Percentiles rank a stretch among this genome's conserved stretches.
These are phyloP conservation scores for Epistrophe eligans DNA, from an alignment of 2,888 invertebrate genomes.

Conservation along the genomic window DNA sequence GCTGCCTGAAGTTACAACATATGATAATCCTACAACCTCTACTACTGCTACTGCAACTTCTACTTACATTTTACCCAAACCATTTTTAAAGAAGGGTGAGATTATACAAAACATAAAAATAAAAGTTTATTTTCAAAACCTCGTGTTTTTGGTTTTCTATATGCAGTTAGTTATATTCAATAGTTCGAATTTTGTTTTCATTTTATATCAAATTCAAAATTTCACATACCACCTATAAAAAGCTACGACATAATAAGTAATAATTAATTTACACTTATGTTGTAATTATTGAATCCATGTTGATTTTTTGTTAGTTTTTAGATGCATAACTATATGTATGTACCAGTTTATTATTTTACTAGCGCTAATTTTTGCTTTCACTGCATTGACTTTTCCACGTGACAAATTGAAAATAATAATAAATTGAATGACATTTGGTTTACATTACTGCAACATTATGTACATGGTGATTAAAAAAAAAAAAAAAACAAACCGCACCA, in stretches of 20 bases:
- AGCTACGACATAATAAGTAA: conserved; percentile 10
- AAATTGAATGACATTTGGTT: not conserved
- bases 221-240: conserved; percentile 19
- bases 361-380: conserved; percentile 52
- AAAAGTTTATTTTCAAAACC: conserved; percentile 32
- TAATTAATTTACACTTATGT: not conserved
- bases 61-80: conserved; percentile 32
- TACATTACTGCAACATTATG: no score
- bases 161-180: conserved; percentile 42
- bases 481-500: no score
- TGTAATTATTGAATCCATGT: conserved; percentile 5
- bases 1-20: conserved; percentile 51
- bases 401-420: not conserved
- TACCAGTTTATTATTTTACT: conserved; percentile 21
- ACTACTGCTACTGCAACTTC: conserved; percentile 33
- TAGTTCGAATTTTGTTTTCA: conserved; percentile 54
- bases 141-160: conserved; percentile 45
- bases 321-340: not conserved
- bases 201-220: conserved; percentile 36
- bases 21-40: conserved; percentile 41
- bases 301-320: conserved; percentile 7
- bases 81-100: conserved; percentile 63
- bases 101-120: conserved; percentile 42
- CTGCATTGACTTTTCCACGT: conserved; percentile 14
- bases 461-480: no score